These are phyloP conservation scores for Aldrovandia affinis DNA, from an alignment of 2,797 vertebrate genomes.

Conservation along the genomic window DNA sequence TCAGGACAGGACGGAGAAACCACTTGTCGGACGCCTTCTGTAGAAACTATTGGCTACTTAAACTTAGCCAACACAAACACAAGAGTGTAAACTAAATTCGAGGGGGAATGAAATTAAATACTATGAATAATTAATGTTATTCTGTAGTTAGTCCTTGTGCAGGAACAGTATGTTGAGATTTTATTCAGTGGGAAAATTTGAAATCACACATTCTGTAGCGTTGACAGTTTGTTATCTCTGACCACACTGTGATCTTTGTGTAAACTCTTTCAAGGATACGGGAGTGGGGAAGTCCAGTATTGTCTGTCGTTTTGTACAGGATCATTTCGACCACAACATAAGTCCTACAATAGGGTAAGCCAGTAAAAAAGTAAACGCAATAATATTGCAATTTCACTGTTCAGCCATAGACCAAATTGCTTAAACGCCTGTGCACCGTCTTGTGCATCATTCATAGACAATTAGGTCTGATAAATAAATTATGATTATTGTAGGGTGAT, in stretches of 20 bases:
- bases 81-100: neutral
- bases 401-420: neutral
- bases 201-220: neutral
- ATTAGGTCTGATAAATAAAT: too few relatives aligned
- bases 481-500: too few relatives aligned
- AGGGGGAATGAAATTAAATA: too few relatives aligned
- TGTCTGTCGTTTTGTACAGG: constrained; percentile 95
- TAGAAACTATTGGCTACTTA: neutral
- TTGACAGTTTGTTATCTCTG: neutral
- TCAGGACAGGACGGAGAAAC: constrained; percentile 30
- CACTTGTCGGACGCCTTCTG: constrained; percentile 56
- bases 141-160: too few relatives aligned
- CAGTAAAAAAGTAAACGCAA: neutral
- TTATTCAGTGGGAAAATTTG: neutral
- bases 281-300: constrained; percentile 98
- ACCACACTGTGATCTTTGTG: constrained; percentile 13
- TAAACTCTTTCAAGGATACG: constrained; percentile 81
- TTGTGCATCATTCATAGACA: neutral
- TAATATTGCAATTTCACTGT: neutral
- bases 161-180: neutral
- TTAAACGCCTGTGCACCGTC: neutral
- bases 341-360: constrained; percentile 97
- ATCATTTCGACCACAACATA: constrained; percentile 97
- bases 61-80: neutral
- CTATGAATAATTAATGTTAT: too few relatives aligned